A percentile compares a stretch with the other conserved stretches of the same genome.
phyloP scores from a whole-genome alignment of 2,888 invertebrate genomes.

The Nezara viridula region DNA sequence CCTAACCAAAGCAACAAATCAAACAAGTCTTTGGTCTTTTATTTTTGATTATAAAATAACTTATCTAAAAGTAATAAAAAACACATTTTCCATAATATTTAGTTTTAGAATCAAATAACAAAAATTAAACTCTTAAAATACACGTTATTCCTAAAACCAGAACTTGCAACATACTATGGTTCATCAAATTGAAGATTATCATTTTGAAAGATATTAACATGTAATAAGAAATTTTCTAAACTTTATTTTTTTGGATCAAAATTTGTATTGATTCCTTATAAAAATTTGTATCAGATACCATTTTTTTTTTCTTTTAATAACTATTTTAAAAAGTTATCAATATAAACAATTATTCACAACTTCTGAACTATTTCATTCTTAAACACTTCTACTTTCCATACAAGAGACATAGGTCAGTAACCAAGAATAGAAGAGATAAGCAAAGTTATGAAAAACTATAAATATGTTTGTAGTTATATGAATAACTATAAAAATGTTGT shows the following conservation, averaged over 20 bases:
- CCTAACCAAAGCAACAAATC: slow-evolving; percentile 37
- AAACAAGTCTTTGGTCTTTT: slow-evolving; percentile 48
- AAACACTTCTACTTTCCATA: neutral
- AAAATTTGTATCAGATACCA: neutral
- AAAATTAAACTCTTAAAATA: neutral
- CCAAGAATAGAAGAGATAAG: neutral
- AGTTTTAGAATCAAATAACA: neutral
- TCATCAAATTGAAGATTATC: neutral
- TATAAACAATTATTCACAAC: neutral
- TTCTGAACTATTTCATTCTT: neutral
- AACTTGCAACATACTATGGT: slow-evolving; percentile 18
- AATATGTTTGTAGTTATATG: too few species aligned
- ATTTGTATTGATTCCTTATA: neutral
- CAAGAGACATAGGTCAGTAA: neutral
- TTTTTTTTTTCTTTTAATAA: neutral
- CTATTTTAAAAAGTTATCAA: neutral
- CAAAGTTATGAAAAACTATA: neutral
- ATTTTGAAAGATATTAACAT: neutral
- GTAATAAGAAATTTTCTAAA: neutral
- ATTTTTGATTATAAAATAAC: slow-evolving; percentile 42
- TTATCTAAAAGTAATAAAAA: neutral
- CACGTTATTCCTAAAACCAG: neutral
- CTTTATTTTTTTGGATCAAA: neutral
- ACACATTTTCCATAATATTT: neutral
- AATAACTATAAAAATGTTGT: neutral